A percentile compares a stretch with the other conserved stretches of the same genome.
phyloP scores from a whole-genome alignment of 2,797 vertebrate species.

The Pseudochirops corinnae region DNA sequence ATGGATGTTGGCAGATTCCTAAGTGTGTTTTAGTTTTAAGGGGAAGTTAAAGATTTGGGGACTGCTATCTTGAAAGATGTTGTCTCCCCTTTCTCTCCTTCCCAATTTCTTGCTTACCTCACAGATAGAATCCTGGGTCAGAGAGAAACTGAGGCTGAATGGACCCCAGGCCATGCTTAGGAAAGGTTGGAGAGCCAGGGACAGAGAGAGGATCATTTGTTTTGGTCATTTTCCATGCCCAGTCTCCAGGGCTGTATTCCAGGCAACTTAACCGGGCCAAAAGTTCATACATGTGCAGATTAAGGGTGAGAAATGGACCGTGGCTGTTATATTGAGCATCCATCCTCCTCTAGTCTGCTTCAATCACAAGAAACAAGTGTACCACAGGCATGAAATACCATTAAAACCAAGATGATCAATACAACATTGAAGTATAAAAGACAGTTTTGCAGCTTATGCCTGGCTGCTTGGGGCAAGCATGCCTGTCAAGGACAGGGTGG shows the following conservation, averaged over 20 bases:
- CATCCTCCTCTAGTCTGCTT: neutral
- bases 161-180: neutral
- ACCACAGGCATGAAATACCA: neutral
- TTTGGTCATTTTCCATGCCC: neutral
- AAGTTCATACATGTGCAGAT: neutral
- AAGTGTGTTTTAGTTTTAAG: neutral
- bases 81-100: neutral
- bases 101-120: neutral
- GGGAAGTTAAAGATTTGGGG: neutral
- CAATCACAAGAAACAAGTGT: constrained; percentile 1
- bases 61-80: neutral
- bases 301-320: neutral
- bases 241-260: neutral
- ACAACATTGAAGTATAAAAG: neutral
- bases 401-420: neutral
- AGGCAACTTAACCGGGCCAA: neutral
- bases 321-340: neutral
- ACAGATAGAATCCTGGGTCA: neutral
- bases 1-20: neutral
- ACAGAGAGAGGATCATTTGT: neutral
- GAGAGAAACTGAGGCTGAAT: neutral
- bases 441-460: constrained; percentile 23
- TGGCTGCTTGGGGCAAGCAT: neutral
- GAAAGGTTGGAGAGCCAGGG: neutral
- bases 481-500: constrained; percentile 61